Evolutionary conservation across 2,888 invertebrate species (phyloP).

Genomic region (Drosophila flavopinicola): DNA sequence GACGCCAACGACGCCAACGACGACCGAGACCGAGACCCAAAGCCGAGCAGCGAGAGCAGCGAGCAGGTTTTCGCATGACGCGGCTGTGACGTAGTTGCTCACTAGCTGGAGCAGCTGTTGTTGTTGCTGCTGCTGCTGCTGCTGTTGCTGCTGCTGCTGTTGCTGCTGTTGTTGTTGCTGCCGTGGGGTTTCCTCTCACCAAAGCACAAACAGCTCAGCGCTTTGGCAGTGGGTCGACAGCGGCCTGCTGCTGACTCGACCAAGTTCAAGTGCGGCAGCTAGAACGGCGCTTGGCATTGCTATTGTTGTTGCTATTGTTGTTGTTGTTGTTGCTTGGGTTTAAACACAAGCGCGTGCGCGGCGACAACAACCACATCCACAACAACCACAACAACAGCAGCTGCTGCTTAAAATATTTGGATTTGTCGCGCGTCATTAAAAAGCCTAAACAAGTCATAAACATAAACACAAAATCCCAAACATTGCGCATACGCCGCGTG

Average conservation of each 20-base stretch:
- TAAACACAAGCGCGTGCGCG: constrained; percentile 75
- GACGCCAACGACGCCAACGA: constrained; percentile 32
- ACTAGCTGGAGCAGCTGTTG: constrained; percentile 36
- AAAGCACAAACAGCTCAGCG: constrained; percentile 39
- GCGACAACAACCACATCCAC: constrained; percentile 19
- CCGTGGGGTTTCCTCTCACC: constrained; percentile 76
- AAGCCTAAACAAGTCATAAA: constrained; percentile 66
- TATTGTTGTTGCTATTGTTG: constrained; percentile 24
- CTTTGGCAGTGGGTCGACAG: constrained; percentile 73
- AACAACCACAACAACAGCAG: no score
- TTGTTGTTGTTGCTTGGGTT: constrained; percentile 48
- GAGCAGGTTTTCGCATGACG: constrained; percentile 81
- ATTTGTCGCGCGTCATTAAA: constrained; percentile 70
- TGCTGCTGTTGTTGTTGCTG: constrained; percentile 27
- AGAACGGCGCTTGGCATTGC: constrained; percentile 74
- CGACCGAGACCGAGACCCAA: constrained; percentile 57
- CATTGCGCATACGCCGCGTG: constrained; percentile 54
- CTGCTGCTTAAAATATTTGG: constrained; percentile 65
- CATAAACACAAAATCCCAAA: constrained; percentile 30
- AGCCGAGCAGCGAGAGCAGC: constrained; percentile 23
- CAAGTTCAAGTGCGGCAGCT: constrained; percentile 77
- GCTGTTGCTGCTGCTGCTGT: constrained; percentile 11
- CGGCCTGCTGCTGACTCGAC: constrained; percentile 66
- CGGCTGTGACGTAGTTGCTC: constrained; percentile 70
- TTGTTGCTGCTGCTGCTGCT: constrained; percentile 10